Evolutionary conservation across 2,888 invertebrate species (phyloP).

Genomic region (Ametastegia equiseti): DNA sequence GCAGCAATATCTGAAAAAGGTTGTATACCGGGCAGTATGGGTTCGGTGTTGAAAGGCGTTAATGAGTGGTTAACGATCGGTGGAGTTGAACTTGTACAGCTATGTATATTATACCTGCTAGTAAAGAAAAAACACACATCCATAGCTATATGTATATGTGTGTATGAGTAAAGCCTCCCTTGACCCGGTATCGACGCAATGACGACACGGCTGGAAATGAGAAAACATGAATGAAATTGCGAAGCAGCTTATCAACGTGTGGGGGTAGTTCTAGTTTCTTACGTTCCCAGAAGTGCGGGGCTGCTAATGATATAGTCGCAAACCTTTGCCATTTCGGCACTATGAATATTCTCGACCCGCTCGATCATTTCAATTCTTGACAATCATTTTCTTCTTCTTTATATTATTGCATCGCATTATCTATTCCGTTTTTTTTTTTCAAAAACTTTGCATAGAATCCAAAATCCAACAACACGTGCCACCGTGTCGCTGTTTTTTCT

Average conservation of each 20-base stretch:
- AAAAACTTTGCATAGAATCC: no score
- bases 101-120: no score
- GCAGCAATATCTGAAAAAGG: no score
- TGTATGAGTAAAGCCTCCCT: neutral
- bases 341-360: no score
- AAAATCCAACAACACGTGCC: neutral
- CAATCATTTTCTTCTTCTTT: no score
- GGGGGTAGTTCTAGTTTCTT: neutral
- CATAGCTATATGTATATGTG: neutral
- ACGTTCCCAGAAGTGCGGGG: neutral
- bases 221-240: slow-evolving; percentile 32
- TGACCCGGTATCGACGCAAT: slow-evolving; percentile 18
- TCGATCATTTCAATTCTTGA: no score
- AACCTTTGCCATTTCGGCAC: no score
- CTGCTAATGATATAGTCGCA: neutral
- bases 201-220: slow-evolving; percentile 8
- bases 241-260: neutral
- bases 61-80: neutral
- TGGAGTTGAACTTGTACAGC: neutral
- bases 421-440: neutral
- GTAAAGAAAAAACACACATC: neutral
- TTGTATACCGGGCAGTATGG: neutral
- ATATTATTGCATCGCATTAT: neutral
- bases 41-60: neutral
- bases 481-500: no score